These are phyloP conservation scores for Ceratina australensis DNA, from an alignment of 1,140 invertebrate species.

Conservation along the genomic window DNA sequence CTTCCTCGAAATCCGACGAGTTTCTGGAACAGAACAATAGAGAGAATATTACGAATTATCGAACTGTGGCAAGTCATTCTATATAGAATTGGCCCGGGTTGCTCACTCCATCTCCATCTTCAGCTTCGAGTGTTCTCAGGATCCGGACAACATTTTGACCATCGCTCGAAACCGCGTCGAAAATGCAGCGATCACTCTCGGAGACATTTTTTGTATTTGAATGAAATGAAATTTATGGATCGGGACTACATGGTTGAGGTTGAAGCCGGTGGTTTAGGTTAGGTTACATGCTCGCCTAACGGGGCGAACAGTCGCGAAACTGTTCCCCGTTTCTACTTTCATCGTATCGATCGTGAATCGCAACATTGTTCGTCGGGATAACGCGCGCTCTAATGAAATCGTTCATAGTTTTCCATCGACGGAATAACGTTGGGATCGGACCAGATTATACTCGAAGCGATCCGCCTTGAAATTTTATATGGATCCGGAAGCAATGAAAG, in stretches of 20 bases:
- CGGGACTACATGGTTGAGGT: not conserved
- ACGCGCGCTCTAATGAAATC: not conserved
- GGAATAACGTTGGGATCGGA: not conserved
- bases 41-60: not conserved
- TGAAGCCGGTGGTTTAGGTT: conserved; percentile 23
- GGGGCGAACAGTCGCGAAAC: conserved; percentile 40
- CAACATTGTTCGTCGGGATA: not conserved
- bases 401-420: not conserved
- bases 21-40: not conserved
- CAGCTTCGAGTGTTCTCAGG: not conserved
- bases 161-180: too few species aligned
- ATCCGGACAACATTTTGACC: not conserved
- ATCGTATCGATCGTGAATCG: not conserved
- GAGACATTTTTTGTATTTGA: not conserved
- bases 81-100: not conserved
- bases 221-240: not conserved
- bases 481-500: conserved; percentile 2
- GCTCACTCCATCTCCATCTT: conserved; percentile 29
- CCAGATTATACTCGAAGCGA: not conserved
- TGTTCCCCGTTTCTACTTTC: not conserved
- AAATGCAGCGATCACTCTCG: not conserved
- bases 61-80: not conserved
- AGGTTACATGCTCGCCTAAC: conserved; percentile 23
- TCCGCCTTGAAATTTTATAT: not conserved
- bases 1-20: conserved; percentile 71